Evolutionary conservation across 1,140 invertebrate genomes (phyloP).

Genomic region (Listronotus bonariensis): DNA sequence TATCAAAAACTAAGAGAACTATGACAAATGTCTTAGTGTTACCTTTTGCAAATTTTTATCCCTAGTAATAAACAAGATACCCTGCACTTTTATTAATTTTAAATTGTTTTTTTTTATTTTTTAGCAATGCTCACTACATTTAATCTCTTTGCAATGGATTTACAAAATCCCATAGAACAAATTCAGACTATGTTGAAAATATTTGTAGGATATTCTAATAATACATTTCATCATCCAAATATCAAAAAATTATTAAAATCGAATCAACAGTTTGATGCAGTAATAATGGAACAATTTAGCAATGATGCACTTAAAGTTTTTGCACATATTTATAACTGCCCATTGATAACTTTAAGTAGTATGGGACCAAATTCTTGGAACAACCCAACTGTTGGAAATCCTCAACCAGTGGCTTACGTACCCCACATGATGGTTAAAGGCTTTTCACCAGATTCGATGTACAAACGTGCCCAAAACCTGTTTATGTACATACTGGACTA

Average conservation of each 20-base stretch:
- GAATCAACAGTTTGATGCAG: conserved; percentile 64
- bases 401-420: conserved; percentile 49
- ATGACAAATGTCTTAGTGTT: no score
- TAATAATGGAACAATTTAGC: conserved; percentile 69
- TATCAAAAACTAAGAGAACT: no score
- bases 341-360: conserved; percentile 61
- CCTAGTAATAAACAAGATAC: no score
- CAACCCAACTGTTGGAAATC: conserved; percentile 52
- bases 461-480: conserved; percentile 33
- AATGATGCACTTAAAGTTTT: conserved; percentile 69
- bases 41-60: no score
- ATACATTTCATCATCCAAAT: conserved; percentile 25
- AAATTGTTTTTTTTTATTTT: not conserved
- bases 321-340: conserved; percentile 64
- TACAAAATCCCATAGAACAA: not conserved
- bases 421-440: conserved; percentile 42
- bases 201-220: not conserved
- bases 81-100: no score
- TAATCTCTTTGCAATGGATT: not conserved
- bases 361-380: conserved; percentile 36
- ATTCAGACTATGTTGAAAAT: not conserved
- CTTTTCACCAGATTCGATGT: conserved; percentile 54
- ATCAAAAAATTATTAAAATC: conserved; percentile 38
- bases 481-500: conserved; percentile 55
- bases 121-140: not conserved